These are phyloP conservation scores for Lasiurus cinereus DNA, from an alignment of 2,113 vertebrate species.

Conservation along the genomic window DNA sequence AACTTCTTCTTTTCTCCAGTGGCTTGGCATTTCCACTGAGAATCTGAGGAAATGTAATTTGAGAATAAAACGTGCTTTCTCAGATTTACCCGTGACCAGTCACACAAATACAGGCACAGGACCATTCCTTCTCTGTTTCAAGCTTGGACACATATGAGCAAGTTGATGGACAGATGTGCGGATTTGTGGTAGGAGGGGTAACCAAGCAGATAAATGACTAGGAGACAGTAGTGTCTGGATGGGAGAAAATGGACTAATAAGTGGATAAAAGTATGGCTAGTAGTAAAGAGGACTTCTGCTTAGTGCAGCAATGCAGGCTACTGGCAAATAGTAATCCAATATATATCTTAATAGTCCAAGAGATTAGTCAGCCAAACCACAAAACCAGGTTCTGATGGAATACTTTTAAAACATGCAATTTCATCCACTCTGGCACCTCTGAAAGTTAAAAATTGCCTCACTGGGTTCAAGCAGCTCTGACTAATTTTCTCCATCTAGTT, in stretches of 20 bases:
- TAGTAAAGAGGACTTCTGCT: slow-evolving; percentile 1
- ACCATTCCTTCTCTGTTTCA: background rate
- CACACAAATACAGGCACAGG: background rate
- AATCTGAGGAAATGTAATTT: background rate
- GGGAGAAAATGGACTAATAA: slow-evolving; percentile 2
- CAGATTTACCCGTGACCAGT: background rate
- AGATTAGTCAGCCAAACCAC: slow-evolving; percentile 56
- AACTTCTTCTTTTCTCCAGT: background rate
- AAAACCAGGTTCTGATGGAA: slow-evolving; percentile 65
- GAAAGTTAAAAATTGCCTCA: slow-evolving; percentile 70
- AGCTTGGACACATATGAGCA: background rate
- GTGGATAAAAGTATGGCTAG: background rate
- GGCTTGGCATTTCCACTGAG: slow-evolving; percentile 7
- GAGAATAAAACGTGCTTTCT: slow-evolving; percentile 16
- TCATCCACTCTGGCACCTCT: slow-evolving; percentile 29
- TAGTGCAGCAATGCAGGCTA: background rate
- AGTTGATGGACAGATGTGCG: background rate
- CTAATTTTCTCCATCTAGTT: slow-evolving; percentile 52
- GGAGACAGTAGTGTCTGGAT: background rate
- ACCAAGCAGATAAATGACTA: background rate
- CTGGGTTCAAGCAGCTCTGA: slow-evolving; percentile 49
- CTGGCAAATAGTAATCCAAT: slow-evolving; percentile 29
- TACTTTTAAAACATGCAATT: slow-evolving; percentile 69
- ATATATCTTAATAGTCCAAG: slow-evolving; percentile 62
- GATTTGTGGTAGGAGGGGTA: background rate